Percentiles rank a stretch among this genome's conserved stretches.
These are phyloP conservation scores for Eupleurogrammus muticus DNA, from an alignment of 2,797 vertebrate genomes.

Conservation along the genomic window DNA sequence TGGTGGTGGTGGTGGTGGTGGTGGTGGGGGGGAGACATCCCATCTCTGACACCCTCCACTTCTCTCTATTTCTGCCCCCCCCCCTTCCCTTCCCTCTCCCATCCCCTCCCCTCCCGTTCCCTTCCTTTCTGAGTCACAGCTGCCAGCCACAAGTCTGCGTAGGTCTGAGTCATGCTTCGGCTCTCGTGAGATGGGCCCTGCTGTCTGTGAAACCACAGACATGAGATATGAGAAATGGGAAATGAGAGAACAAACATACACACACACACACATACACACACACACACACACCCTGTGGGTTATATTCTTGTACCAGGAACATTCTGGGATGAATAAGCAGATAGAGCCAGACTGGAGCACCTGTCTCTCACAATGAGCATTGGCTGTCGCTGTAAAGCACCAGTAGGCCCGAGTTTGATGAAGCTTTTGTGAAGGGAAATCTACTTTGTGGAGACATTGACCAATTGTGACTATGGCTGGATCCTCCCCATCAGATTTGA, in stretches of 20 bases:
- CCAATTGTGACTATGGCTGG: neutral
- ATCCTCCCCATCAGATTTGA: neutral
- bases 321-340: constrained; percentile 52
- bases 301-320: constrained; percentile 53
- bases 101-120: constrained; percentile 33
- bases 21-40: constrained; percentile 52
- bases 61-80: constrained; percentile 19
- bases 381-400: constrained; percentile 31
- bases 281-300: constrained; percentile 22
- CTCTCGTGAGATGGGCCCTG: constrained; percentile 78
- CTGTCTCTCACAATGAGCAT: constrained; percentile 59
- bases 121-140: constrained; percentile 77
- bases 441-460: constrained; percentile 10
- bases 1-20: constrained; percentile 46
- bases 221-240: constrained; percentile 78
- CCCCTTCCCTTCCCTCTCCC: constrained; percentile 12
- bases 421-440: constrained; percentile 10
- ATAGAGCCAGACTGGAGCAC: constrained; percentile 54
- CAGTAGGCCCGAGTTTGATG: constrained; percentile 25
- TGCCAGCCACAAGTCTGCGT: constrained; percentile 79
- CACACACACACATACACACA: constrained; percentile 47
- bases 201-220: constrained; percentile 75
- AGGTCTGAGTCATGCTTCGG: constrained; percentile 80
- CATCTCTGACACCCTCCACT: constrained; percentile 57
- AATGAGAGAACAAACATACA: constrained; percentile 72